These are phyloP conservation scores for Cephus pygmeus DNA, from an alignment of 2,888 invertebrate species.

Conservation along the genomic window DNA sequence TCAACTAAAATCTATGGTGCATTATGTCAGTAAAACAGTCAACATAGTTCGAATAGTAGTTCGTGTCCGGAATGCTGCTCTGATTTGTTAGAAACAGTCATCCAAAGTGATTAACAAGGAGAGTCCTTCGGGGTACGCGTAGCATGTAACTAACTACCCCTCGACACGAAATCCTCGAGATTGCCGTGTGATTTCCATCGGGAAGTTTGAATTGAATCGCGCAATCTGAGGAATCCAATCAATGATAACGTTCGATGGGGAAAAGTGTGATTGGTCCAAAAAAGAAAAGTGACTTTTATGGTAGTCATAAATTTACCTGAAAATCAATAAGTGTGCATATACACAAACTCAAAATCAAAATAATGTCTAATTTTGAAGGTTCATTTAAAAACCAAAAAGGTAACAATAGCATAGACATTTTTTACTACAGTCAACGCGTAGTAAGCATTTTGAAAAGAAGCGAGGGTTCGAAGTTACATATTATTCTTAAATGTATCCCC, in stretches of 20 bases:
- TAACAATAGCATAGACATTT: background rate
- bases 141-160: conserved; percentile 42
- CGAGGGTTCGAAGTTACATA: background rate
- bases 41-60: conserved; percentile 9
- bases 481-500: background rate
- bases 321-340: background rate
- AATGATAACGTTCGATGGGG: background rate
- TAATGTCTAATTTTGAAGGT: background rate
- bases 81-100: conserved; percentile 45
- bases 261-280: background rate
- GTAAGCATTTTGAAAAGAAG: background rate
- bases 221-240: background rate
- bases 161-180: conserved; percentile 57
- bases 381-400: background rate
- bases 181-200: conserved; percentile 50
- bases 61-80: conserved; percentile 38
- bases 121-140: conserved; percentile 32
- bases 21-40: background rate
- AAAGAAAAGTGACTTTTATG: background rate
- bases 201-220: conserved; percentile 56
- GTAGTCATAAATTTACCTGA: background rate
- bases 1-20: background rate
- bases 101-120: conserved; percentile 53
- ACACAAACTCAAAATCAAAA: background rate
- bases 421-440: background rate